Evolutionary conservation across 2,888 invertebrate species (phyloP).

Genomic region (Chorisops tibialis): DNA sequence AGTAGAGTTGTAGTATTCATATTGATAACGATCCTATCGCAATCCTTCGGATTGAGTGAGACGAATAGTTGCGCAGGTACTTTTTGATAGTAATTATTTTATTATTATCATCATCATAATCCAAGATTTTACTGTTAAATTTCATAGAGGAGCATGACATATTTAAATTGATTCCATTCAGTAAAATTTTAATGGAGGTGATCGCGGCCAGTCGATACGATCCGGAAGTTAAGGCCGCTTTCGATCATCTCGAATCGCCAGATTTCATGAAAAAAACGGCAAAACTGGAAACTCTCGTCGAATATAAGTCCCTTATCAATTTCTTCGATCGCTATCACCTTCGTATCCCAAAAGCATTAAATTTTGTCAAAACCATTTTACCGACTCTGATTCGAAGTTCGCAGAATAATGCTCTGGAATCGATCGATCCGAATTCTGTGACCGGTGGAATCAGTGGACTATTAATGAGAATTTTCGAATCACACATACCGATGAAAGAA

Average conservation of each 20-base stretch:
- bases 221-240: constrained; percentile 8
- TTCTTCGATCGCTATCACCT: not conserved
- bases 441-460: constrained; percentile 5
- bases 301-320: not conserved
- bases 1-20: too few species aligned
- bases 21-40: too few species aligned
- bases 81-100: not conserved
- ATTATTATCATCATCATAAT: not conserved
- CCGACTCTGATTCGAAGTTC: not conserved
- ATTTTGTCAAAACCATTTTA: not conserved
- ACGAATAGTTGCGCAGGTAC: not conserved
- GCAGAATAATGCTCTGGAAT: too few species aligned
- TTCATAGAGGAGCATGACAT: not conserved
- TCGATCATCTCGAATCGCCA: not conserved
- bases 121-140: not conserved
- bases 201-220: not conserved
- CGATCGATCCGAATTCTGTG: not conserved
- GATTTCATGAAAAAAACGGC: not conserved
- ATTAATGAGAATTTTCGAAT: constrained; percentile 3
- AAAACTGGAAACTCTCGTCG: not conserved
- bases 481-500: not conserved
- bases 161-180: not conserved
- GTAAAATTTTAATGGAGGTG: not conserved
- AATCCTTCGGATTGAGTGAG: too few species aligned
- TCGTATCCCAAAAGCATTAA: not conserved